Percentiles rank a stretch among this genome's conserved stretches.
These are phyloP conservation scores for Smittia aterrima DNA, from an alignment of 2,888 invertebrate species.

Conservation along the genomic window DNA sequence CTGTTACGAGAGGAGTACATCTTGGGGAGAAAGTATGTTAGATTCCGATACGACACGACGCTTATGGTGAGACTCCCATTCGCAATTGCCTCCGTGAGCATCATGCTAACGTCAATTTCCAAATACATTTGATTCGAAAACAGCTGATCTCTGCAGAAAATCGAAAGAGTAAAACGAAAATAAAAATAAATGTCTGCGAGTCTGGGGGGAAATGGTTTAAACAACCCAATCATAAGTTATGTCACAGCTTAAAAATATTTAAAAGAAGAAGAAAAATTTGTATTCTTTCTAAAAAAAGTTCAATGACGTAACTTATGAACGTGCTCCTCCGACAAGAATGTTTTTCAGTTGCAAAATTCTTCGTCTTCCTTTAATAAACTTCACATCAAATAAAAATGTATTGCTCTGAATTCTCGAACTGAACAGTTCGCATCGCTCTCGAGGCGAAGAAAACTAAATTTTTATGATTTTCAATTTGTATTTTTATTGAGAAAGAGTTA, in stretches of 20 bases:
- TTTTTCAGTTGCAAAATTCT: background rate
- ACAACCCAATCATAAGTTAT: background rate
- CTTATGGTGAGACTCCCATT: conserved; percentile 53
- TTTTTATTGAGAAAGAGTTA: background rate
- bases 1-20: conserved; percentile 53
- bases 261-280: no score
- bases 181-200: background rate
- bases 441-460: conserved; percentile 5
- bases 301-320: conserved; percentile 4
- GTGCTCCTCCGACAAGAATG: background rate
- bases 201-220: background rate
- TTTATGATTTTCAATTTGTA: conserved; percentile 37
- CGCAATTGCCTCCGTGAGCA: conserved; percentile 51
- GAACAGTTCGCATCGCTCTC: background rate
- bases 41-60: conserved; percentile 53
- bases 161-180: conserved; percentile 11
- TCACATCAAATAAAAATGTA: background rate
- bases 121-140: conserved; percentile 54
- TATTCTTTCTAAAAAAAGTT: no score
- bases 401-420: conserved; percentile 1
- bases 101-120: conserved; percentile 51
- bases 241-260: background rate
- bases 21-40: conserved; percentile 53
- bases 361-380: no score
- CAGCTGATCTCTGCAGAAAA: conserved; percentile 50